Percentiles rank a stretch among this genome's conserved stretches.
These are phyloP conservation scores for Synanthedon andrenaeformis DNA, from an alignment of 2,888 invertebrate genomes.

Conservation along the genomic window DNA sequence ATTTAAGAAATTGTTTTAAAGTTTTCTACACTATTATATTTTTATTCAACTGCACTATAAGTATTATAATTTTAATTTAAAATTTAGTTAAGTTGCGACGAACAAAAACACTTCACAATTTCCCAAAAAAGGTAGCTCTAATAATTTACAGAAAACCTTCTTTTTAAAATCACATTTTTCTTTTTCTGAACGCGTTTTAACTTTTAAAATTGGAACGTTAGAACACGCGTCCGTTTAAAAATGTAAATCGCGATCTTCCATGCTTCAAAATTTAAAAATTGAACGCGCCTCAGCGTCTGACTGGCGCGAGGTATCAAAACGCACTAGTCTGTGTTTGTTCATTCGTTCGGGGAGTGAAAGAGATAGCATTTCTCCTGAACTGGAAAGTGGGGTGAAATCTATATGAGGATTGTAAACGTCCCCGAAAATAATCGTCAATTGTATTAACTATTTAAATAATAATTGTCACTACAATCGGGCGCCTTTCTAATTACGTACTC, in stretches of 20 bases:
- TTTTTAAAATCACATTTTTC: not conserved
- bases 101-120: too few relatives aligned
- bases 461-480: too few relatives aligned
- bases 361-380: conserved; percentile 22
- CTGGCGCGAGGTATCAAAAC: conserved; percentile 26
- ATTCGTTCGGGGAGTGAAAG: conserved; percentile 25
- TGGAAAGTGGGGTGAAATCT: conserved; percentile 34
- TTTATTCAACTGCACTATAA: not conserved
- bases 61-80: not conserved
- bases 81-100: not conserved
- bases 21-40: not conserved
- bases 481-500: too few relatives aligned
- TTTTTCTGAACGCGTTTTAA: not conserved
- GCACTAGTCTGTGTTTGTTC: conserved; percentile 36
- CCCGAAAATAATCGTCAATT: not conserved
- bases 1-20: not conserved
- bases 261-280: conserved; percentile 6
- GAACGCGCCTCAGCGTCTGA: conserved; percentile 18
- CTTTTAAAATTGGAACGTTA: not conserved
- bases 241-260: conserved; percentile 19
- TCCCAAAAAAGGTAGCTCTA: too few relatives aligned
- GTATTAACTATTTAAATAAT: too few relatives aligned
- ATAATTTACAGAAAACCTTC: too few relatives aligned
- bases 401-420: conserved; percentile 29
- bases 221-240: conserved; percentile 7